Conservation (phyloP, 2,888 invertebrate genomes). For the Troilus luridus region DNA sequence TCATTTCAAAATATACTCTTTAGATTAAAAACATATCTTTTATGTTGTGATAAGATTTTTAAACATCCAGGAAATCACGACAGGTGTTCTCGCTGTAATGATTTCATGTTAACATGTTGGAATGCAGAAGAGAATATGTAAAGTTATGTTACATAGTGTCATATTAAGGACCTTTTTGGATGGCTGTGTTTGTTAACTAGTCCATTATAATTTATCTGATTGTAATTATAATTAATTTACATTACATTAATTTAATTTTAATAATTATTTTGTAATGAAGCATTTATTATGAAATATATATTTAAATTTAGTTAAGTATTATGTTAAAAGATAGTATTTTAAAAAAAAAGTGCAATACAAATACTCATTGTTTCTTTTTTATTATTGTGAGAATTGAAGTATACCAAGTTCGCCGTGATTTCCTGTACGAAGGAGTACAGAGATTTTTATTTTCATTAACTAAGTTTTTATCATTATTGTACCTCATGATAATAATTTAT, state of each 20-base stretch:
- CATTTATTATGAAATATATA: background rate
- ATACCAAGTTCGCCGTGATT: background rate
- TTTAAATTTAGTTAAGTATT: background rate
- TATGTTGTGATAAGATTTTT: conserved; percentile 25
- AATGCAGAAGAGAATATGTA: background rate
- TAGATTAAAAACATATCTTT: conserved; percentile 28
- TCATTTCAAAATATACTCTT: conserved; percentile 8
- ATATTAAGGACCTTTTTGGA: conserved; percentile 48
- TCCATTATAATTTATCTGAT: conserved; percentile 50
- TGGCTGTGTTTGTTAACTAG: conserved; percentile 58
- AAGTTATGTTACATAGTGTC: background rate
- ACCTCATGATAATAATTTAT: background rate
- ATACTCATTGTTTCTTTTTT: background rate
- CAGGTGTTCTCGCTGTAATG: background rate
- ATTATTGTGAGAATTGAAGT: background rate
- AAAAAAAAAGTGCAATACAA: conserved; percentile 23
- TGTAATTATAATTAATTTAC: conserved; percentile 21
- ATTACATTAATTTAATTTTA: background rate
- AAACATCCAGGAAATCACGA: conserved; percentile 24
- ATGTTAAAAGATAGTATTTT: background rate
- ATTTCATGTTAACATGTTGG: background rate
- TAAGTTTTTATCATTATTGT: background rate
- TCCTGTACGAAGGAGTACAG: background rate
- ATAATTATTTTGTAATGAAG: background rate
- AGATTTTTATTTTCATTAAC: background rate